phyloP scores from a whole-genome alignment of 1,140 invertebrate species.

The Phthorimaea operculella region DNA sequence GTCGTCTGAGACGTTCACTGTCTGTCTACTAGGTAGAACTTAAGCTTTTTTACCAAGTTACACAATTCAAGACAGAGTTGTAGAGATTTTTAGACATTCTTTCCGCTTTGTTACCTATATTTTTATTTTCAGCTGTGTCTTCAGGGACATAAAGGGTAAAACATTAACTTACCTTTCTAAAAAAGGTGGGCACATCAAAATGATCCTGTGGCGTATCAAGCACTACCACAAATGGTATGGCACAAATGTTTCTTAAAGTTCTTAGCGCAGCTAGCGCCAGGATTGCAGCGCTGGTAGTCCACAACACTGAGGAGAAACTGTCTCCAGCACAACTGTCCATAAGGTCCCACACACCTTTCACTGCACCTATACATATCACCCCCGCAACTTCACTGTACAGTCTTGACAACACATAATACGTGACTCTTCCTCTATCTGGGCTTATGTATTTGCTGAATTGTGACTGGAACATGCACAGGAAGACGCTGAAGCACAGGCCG shows the following conservation, averaged over 20 bases:
- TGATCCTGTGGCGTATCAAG: neutral
- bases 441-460: constrained; percentile 1
- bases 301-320: neutral
- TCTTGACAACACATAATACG: neutral
- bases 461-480: neutral
- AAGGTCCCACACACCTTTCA: constrained; percentile 1
- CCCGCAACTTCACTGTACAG: neutral
- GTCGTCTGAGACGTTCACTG: no score
- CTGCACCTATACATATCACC: neutral
- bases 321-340: neutral
- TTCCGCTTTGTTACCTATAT: no score
- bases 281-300: neutral
- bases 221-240: constrained; percentile 1
- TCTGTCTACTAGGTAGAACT: no score
- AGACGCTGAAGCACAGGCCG: neutral
- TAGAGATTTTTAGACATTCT: no score
- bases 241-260: neutral
- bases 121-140: no score
- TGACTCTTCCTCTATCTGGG: constrained; percentile 1
- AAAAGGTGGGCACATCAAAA: constrained; percentile 2
- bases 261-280: neutral
- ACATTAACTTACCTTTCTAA: neutral
- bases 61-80: no score
- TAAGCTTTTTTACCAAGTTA: no score
- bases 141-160: no score